Evolutionary conservation across 2,113 vertebrate species (phyloP).

Genomic region (Origma solitaria): DNA sequence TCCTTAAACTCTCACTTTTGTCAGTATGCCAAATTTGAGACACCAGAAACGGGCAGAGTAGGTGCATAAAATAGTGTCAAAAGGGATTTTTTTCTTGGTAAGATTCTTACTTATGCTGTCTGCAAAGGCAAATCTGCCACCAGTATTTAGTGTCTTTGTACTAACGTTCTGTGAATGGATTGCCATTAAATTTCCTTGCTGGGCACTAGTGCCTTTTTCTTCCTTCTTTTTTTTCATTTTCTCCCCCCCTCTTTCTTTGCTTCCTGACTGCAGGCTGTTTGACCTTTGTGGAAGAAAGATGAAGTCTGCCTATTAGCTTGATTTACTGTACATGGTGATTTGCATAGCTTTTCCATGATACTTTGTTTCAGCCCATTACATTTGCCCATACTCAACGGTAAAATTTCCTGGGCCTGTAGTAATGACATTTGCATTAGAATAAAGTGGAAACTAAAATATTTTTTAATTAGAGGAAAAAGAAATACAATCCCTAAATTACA

Average conservation of each 20-base stretch:
- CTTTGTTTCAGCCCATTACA: constrained; percentile 65
- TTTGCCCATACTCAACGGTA: constrained; percentile 23
- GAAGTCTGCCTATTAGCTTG: constrained; percentile 52
- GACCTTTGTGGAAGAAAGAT: background rate
- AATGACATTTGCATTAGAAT: constrained; percentile 15
- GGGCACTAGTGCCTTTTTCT: too few species aligned
- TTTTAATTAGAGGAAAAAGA: constrained; percentile 3
- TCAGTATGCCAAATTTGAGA: background rate
- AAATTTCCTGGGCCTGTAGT: constrained; percentile 8
- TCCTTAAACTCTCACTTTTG: background rate
- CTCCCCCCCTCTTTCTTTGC: background rate
- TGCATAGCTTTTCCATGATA: constrained; percentile 66
- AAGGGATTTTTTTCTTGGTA: background rate
- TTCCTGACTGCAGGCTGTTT: background rate
- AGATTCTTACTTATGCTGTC: background rate
- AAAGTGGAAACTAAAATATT: constrained; percentile 9
- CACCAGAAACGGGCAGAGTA: background rate
- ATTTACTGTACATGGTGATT: constrained; percentile 55
- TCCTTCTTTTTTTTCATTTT: background rate
- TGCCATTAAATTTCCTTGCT: background rate
- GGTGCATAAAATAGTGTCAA: background rate
- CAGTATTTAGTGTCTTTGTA: background rate
- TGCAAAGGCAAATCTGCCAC: background rate
- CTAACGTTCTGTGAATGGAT: accelerated
- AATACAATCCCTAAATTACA: background rate